Evolutionary conservation across 1,140 invertebrate species (phyloP).

Genomic region (Drosophila elegans): DNA sequence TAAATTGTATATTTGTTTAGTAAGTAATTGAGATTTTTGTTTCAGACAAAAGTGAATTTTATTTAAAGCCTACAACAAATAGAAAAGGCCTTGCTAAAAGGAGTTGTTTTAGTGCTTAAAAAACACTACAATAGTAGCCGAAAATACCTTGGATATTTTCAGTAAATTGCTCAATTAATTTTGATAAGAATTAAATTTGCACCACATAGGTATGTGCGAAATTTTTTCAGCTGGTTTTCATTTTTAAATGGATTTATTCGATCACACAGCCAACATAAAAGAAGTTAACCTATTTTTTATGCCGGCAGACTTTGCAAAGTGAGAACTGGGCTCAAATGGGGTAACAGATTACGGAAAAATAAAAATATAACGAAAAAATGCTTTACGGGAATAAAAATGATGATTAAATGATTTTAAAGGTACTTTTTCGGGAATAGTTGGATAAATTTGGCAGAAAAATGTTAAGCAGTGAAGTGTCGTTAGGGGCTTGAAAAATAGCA

Average conservation of each 20-base stretch:
- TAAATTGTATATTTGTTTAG: too few species aligned
- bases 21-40: too few species aligned
- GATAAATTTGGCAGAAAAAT: not conserved
- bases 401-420: not conserved
- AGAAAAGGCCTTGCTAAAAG: too few species aligned
- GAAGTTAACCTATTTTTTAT: not conserved
- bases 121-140: too few species aligned
- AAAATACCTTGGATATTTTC: not conserved
- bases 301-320: slow-evolving; percentile 5
- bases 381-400: not conserved
- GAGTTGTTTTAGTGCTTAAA: not conserved
- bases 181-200: slow-evolving; percentile 1
- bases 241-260: slow-evolving; percentile 22
- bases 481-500: not conserved
- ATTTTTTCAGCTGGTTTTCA: slow-evolving; percentile 4
- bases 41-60: too few species aligned
- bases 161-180: slow-evolving; percentile 22
- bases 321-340: slow-evolving; percentile 1
- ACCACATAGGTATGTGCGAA: not conserved
- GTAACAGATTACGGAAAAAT: not conserved
- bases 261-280: slow-evolving; percentile 18
- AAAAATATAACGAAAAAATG: not conserved
- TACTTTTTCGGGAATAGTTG: not conserved
- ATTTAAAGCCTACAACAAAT: too few species aligned
- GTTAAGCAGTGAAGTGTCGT: not conserved